Evolutionary conservation across 2,888 invertebrate species (phyloP).

Genomic region (Diabrotica balteata): DNA sequence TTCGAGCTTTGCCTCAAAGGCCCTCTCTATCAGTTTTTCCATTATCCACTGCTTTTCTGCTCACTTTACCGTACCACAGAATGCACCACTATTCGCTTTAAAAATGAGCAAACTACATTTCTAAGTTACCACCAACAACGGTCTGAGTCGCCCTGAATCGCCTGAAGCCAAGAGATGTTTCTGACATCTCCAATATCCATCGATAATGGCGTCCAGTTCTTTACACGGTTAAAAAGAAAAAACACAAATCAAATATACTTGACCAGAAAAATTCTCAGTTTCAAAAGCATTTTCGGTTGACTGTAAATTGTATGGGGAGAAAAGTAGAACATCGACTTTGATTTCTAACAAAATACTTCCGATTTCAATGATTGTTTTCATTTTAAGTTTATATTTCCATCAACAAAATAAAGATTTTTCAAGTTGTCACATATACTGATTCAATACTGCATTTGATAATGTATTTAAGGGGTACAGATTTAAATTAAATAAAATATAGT

Average conservation of each 20-base stretch:
- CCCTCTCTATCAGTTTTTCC: slow-evolving; percentile 27
- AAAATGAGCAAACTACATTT: slow-evolving; percentile 25
- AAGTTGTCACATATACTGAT: too few species aligned
- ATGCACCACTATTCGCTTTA: slow-evolving; percentile 19
- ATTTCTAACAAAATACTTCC: too few species aligned
- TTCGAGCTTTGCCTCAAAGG: slow-evolving; percentile 23
- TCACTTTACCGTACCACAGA: slow-evolving; percentile 25
- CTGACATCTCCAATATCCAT: slow-evolving; percentile 28
- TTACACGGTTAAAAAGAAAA: slow-evolving; percentile 20
- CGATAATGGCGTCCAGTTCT: slow-evolving; percentile 20
- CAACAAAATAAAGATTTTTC: too few species aligned
- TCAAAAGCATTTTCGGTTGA: too few species aligned
- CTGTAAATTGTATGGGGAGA: too few species aligned
- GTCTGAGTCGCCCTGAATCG: slow-evolving; percentile 22
- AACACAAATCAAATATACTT: neutral
- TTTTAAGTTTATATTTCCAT: too few species aligned
- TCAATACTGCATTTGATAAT: too few species aligned
- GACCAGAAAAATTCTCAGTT: neutral
- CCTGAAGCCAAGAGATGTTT: slow-evolving; percentile 20
- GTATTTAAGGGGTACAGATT: too few species aligned
- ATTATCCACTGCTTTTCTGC: slow-evolving; percentile 28
- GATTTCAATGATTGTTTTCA: too few species aligned
- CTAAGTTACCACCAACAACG: slow-evolving; percentile 15
- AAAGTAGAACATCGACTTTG: too few species aligned
- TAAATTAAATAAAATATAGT: too few species aligned